A percentile compares a stretch with the other conserved stretches of the same genome.
Conservation (phyloP, 1,140 invertebrate genomes). For the Eulimnadia texana region DNA sequence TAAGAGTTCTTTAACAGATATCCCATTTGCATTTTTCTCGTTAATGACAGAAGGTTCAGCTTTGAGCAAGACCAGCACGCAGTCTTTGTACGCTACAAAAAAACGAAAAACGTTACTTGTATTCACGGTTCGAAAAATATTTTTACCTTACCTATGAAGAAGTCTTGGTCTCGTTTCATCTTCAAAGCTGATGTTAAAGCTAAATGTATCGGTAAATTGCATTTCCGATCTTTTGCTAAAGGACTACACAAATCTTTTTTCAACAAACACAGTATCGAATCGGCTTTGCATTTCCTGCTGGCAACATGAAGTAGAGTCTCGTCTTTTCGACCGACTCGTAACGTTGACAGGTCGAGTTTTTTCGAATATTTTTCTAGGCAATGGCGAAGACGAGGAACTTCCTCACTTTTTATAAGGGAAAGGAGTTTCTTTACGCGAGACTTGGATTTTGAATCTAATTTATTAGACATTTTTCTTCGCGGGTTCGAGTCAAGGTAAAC, state of each 20-base stretch:
- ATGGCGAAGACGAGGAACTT: background rate
- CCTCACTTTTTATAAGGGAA: background rate
- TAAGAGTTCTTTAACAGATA: conserved; percentile 1
- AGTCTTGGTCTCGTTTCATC: background rate
- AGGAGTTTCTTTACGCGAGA: background rate
- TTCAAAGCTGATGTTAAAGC: conserved; percentile 10
- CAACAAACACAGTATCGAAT: background rate
- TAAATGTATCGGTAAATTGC: conserved; percentile 7
- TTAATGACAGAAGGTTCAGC: background rate
- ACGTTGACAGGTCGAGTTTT: background rate
- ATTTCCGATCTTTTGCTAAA: background rate
- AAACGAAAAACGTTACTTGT: background rate
- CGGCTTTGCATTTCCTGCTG: background rate
- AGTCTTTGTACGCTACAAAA: conserved; percentile 6
- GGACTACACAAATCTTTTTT: background rate
- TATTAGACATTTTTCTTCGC: no score
- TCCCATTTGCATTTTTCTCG: background rate
- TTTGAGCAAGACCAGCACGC: conserved; percentile 3
- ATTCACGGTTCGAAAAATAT: background rate
- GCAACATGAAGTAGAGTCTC: conserved; percentile 9
- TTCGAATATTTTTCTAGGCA: background rate
- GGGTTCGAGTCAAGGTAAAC: no score
- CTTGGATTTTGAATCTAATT: background rate
- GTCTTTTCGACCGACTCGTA: background rate
- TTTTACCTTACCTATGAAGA: conserved; percentile 2